Evolutionary conservation across 2,113 vertebrate species (phyloP).

Genomic region (Maylandia zebra): DNA sequence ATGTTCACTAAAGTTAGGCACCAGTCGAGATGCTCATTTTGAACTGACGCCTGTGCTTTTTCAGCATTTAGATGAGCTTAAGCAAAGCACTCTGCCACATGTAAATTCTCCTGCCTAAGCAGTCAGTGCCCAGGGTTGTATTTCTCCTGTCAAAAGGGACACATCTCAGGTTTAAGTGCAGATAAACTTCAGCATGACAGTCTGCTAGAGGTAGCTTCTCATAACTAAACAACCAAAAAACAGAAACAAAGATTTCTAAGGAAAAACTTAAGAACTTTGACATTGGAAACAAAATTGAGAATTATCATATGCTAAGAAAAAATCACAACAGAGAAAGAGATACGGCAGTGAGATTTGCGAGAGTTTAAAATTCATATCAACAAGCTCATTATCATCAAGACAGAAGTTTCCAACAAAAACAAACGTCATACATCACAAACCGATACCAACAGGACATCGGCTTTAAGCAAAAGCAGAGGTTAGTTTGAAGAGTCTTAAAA

Average conservation of each 20-base stretch:
- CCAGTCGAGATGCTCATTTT: background rate
- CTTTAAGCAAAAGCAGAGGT: background rate
- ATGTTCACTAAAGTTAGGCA: background rate
- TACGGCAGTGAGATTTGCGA: background rate
- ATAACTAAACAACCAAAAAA: background rate
- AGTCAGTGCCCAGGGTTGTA: background rate
- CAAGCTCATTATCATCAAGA: background rate
- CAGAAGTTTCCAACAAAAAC: background rate
- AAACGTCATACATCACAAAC: background rate
- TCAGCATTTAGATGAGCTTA: background rate
- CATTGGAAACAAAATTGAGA: background rate
- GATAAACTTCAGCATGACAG: background rate
- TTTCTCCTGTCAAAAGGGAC: background rate
- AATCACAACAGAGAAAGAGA: background rate
- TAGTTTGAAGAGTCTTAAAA: background rate
- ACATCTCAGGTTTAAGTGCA: background rate
- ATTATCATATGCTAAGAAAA: background rate
- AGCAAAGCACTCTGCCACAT: background rate
- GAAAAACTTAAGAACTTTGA: background rate
- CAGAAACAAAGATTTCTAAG: background rate
- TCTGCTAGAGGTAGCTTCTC: background rate
- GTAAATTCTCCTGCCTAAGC: background rate
- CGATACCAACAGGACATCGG: background rate
- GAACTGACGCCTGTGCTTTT: background rate
- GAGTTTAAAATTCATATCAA: background rate